Conservation (phyloP, 2,113 vertebrate species). For the Microtus oregoni region DNA sequence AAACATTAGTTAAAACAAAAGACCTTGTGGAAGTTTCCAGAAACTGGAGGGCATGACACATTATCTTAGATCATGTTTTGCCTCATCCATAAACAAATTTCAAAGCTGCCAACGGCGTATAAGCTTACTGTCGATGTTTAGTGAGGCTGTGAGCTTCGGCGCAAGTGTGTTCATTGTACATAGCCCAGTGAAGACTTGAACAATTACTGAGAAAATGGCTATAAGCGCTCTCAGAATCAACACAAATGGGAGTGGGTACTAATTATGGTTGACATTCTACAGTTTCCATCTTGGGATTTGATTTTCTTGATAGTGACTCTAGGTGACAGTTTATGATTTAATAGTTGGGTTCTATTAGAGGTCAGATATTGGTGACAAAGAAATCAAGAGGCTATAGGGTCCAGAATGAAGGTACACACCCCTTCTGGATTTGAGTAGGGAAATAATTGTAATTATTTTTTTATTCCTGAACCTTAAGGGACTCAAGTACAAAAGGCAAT, state of each 20-base stretch:
- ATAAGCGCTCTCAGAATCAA: not conserved
- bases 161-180: not conserved
- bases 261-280: not conserved
- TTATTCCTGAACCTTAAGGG: not conserved
- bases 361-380: not conserved
- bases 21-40: not conserved
- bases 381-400: not conserved
- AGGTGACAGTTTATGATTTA: not conserved
- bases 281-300: not conserved
- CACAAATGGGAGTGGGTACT: not conserved
- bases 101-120: not conserved
- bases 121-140: not conserved
- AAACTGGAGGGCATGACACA: not conserved
- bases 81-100: conserved; percentile 6
- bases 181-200: not conserved
- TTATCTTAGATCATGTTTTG: not conserved
- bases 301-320: not conserved
- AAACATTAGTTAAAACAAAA: not conserved
- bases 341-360: not conserved
- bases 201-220: not conserved
- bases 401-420: not conserved
- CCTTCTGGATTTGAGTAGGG: not conserved
- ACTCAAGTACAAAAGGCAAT: conserved; percentile 19
- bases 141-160: not conserved
- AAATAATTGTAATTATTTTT: not conserved